Evolutionary conservation across 2,113 vertebrate genomes (phyloP).

Genomic region (Colius striatus): DNA sequence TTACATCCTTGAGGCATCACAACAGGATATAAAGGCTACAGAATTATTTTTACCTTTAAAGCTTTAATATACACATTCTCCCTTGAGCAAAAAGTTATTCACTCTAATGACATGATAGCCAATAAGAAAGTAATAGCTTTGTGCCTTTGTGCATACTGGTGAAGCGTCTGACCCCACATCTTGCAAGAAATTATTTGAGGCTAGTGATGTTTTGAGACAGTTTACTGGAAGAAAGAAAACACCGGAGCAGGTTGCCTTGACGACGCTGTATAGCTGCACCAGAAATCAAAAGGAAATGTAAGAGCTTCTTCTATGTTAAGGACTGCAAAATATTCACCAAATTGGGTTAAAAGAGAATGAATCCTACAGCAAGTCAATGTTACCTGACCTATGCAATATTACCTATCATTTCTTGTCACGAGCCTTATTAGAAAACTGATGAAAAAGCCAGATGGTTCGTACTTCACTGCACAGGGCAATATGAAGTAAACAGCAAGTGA

Average conservation of each 20-base stretch:
- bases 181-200: slow-evolving; percentile 37
- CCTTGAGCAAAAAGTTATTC: slow-evolving; percentile 40
- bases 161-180: slow-evolving; percentile 40
- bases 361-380: slow-evolving; percentile 12
- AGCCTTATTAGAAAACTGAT: slow-evolving; percentile 31
- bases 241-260: slow-evolving; percentile 73
- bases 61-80: slow-evolving; percentile 45
- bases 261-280: slow-evolving; percentile 33
- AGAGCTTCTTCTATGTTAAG: neutral
- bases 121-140: slow-evolving; percentile 55
- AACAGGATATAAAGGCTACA: neutral
- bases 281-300: slow-evolving; percentile 53
- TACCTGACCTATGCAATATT: slow-evolving; percentile 40
- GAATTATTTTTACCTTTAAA: slow-evolving; percentile 58
- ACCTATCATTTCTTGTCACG: slow-evolving; percentile 16
- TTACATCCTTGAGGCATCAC: neutral
- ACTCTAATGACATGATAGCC: slow-evolving; percentile 17
- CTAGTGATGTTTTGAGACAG: slow-evolving; percentile 38
- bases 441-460: neutral
- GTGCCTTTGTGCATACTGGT: slow-evolving; percentile 51
- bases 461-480: neutral
- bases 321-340: slow-evolving; percentile 31
- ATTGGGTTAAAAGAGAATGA: slow-evolving; percentile 58
- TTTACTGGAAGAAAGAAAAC: slow-evolving; percentile 55
- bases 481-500: neutral